Base-by-base conservation (phyloP, 2,797 vertebrate genomes). In the Melanogrammus aeglefinus region DNA sequence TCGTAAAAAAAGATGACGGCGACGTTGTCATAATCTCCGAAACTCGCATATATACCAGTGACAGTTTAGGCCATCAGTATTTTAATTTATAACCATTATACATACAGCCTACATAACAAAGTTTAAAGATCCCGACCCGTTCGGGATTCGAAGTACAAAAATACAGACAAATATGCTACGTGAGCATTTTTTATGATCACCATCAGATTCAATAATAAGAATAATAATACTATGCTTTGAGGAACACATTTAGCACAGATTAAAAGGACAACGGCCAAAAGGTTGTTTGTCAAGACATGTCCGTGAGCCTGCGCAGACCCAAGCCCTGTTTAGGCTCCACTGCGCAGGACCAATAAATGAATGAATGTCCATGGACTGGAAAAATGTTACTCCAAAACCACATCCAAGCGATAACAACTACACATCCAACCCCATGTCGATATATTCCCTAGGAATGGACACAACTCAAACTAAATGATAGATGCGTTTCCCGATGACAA, bases 211-310 rank as follows among this genome's bases (percentile, higher is more conserved):
- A 57, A 21, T n/a, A 57, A 4, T 18, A 57, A 18, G 31, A 33
- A 33, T 33, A 33, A 33, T 33, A 33, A 21, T 57, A 5, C 5
- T n/a, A 21, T n/a, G 51, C 21, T 57, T 21, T 21, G 14, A 57
- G 51, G 51, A 21, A 57, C 1, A n/a, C 21, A n/a, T 21, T 21
- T 21, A 57, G 18, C 6, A 16, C 4, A 57, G 5, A 57, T 57
- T 29, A 29, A 66, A 66, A 12, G 66, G 66, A 27, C 24, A n/a
- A 24, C 4, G n/a, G 29, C 29, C 5, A 75, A 3, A 12, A 57
- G 81, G 91, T 82, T 80, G 72, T 89, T 86, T 86, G 90, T 83
- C 83, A 63, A 72, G 89, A 91, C 91, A 89, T 91, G 91, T 92
- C 90, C 5, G 44, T 0, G 29, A 0, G 44, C 44, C 44, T 35